Base-by-base conservation (phyloP, 2,888 invertebrate genomes). In the Fragum sueziense region DNA sequence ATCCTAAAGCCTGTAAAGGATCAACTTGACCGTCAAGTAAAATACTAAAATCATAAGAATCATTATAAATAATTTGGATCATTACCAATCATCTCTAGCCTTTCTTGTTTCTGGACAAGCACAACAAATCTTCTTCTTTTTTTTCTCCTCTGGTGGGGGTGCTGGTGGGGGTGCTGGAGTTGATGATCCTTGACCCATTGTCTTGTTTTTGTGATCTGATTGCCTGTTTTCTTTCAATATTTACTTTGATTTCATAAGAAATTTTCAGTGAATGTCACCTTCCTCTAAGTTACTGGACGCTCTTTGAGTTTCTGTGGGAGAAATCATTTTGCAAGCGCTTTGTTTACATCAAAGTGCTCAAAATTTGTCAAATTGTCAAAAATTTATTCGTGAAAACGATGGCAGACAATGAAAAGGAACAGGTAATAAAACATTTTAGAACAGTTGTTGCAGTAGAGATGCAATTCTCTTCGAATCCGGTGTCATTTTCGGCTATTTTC, bases 71-170 rank as follows among this genome's bases (percentile, higher is more conserved):
- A n/a, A n/a, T n/a, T n/a, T n/a, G n/a, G n/a, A 14, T 47, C 2
- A 20, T 47, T 47, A 98, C 98, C 99, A 99, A 85, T 96, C 95
- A 94, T 99, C 99, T 90, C 99, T 94, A 41, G 94, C 96, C 93
- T 95, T 95, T 93, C 97, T 98, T 0, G 98, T 99, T 94, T 99
- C 98, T 0, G 98, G 98, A 93, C 99, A 99, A 3, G 98, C 98
- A 94, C 99, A 99, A 91, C 99, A 99, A 3, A 98, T 96, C 92
- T 98, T 99, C 82, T 97, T 94, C 92, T 97, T 97, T 80, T 88
- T 86, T 62, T 90, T 74, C 7, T 80, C 65, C 70, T 74, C 81
- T 52, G 22, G 52, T 29, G 76, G 47, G 33, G 77, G 20, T 17
- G 70, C 41, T 2, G 47, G 62, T 11, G 82, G 70, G 27, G 72